Evolutionary conservation across 1,140 invertebrate genomes (phyloP).

Genomic region (Drosophila insularis): DNA sequence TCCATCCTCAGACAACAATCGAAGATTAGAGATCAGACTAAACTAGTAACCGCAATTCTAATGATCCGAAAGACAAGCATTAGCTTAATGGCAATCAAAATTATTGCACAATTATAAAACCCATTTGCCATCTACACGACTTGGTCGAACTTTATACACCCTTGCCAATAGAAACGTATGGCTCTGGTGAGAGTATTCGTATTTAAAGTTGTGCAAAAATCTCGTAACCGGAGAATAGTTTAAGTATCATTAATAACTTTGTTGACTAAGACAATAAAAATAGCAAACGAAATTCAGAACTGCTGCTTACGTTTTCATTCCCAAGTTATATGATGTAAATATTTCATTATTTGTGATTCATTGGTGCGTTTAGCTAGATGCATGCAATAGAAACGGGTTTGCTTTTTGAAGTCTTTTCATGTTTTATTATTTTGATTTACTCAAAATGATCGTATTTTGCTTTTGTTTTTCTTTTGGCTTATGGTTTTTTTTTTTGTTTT

Average conservation of each 20-base stretch:
- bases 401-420: conserved; percentile 9
- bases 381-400: background rate
- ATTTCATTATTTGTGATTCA: conserved; percentile 1
- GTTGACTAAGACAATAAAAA: background rate
- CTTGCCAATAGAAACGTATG: background rate
- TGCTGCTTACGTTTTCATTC: background rate
- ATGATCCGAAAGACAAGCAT: conserved; percentile 30
- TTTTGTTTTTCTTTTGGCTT: conserved; percentile 52
- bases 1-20: conserved; percentile 43
- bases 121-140: background rate
- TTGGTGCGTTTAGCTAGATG: conserved; percentile 1
- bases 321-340: background rate
- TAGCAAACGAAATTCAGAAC: background rate
- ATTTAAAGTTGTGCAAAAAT: background rate
- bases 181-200: background rate
- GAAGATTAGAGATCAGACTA: conserved; percentile 29
- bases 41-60: conserved; percentile 50
- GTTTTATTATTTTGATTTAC: conserved; percentile 20
- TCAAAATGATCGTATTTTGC: conserved; percentile 12
- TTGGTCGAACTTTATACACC: background rate
- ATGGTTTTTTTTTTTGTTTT: conserved; percentile 57
- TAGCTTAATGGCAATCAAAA: conserved; percentile 43
- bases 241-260: background rate
- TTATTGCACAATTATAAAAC: conserved; percentile 1
- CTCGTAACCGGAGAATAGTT: background rate